A percentile compares a stretch with the other conserved stretches of the same genome.
Conservation (phyloP, 2,888 invertebrate species). For the Diplazon laetatorius region DNA sequence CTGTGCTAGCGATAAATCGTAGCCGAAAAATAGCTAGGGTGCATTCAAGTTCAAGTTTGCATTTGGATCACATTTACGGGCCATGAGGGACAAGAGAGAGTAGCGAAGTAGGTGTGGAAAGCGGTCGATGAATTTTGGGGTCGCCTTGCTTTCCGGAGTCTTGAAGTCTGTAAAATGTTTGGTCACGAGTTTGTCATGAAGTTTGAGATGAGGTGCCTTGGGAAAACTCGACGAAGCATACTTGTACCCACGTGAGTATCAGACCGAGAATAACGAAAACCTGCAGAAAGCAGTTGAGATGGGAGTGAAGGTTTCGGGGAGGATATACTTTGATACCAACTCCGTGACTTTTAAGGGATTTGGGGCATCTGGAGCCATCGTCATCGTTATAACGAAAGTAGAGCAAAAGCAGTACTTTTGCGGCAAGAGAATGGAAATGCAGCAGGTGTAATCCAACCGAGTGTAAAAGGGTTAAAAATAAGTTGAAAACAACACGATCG, state of each 20-base stretch:
- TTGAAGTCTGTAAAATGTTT: constrained; percentile 60
- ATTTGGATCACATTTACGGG: constrained; percentile 69
- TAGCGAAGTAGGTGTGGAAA: neutral
- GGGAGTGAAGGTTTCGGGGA: constrained; percentile 11
- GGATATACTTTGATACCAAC: constrained; percentile 27
- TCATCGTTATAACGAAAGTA: constrained; percentile 8
- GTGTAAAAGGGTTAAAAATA: neutral
- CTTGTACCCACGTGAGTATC: constrained; percentile 23
- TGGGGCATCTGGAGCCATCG: constrained; percentile 24
- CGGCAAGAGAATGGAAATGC: constrained; percentile 2
- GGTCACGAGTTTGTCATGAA: constrained; percentile 34
- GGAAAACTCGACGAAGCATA: constrained; percentile 14
- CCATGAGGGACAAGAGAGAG: constrained; percentile 42
- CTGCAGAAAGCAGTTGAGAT: constrained; percentile 28
- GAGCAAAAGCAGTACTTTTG: constrained; percentile 14
- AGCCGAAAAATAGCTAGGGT: too few species aligned
- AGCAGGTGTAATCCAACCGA: neutral
- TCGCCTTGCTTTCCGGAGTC: constrained; percentile 47
- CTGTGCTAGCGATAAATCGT: constrained; percentile 65
- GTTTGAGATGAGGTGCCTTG: constrained; percentile 2
- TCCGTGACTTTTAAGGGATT: constrained; percentile 24
- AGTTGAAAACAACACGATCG: too few species aligned
- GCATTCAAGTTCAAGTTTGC: constrained; percentile 67
- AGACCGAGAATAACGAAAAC: constrained; percentile 26
- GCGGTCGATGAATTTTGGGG: constrained; percentile 57